Evolutionary conservation across 2,888 invertebrate species (phyloP), one percentile per base, ranked within the genome.

Genomic region (Anoncus sp.): DNA sequence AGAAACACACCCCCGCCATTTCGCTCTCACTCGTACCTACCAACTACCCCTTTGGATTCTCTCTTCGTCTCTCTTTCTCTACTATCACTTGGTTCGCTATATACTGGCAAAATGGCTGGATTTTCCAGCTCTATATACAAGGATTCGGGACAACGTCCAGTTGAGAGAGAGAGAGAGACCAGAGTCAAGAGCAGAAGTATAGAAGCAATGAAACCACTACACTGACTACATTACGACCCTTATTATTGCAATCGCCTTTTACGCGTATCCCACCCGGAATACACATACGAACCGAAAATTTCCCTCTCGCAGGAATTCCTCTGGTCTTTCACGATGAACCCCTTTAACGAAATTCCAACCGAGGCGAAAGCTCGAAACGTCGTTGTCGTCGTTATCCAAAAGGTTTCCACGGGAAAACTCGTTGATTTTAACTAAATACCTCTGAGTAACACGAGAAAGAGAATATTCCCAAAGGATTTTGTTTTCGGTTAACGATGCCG

Each of bases 181-280:
- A 49, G 59, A 45, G 71, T 55, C 78, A 67, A 72, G 74, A 71
- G 74, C 71, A 75, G 63, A 53, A 69, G 69, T 62, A n/a, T n/a
- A 79, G 66, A 76, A 69, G 69, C 70, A 75, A 73, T 71, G 71
- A 71, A 81, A 53, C 76, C 73, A 66, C 74, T 67, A 43, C 74
- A 66, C 72, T 55, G 62, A 79, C 77, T 81, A 80, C 75, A 78
- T 80, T 80, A 81, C 81, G 75, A 81, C 80, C 80, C 80, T 82
- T 82, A 82, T 82, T 81, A 82, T 81, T 81, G 79, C 81, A 78
- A 82, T 80, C 76, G 71, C 67, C 72, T 78, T 76, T 72, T 72
- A n/a, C 60, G 49, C 63, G 45, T 47, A 35, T 24, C 20, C 22
- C 10, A 59, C 43, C 49, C 71, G 38, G 59, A 55, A 47, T 59